phyloP scores from a whole-genome alignment of 2,888 invertebrate species.

The Drosophila paramelanica region DNA sequence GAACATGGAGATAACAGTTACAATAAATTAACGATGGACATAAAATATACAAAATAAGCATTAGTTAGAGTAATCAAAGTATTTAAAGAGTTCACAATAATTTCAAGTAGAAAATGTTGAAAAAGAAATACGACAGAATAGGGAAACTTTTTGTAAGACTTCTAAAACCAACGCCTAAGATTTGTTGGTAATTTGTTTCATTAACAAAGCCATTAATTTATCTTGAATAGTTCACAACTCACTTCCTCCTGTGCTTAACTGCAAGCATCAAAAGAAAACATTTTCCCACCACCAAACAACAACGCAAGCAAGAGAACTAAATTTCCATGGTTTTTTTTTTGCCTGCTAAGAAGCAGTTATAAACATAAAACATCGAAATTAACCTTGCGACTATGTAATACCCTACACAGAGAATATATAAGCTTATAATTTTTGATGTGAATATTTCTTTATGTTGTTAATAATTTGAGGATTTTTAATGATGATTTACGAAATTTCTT shows the following conservation, averaged over 20 bases:
- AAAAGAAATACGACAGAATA: not conserved
- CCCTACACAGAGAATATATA: conserved; percentile 10
- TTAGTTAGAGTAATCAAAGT: conserved; percentile 33
- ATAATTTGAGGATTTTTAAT: not conserved
- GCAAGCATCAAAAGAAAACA: conserved; percentile 60
- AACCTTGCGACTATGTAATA: conserved; percentile 26
- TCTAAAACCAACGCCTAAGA: conserved; percentile 17
- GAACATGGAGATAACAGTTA: conserved; percentile 51
- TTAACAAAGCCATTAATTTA: conserved; percentile 56
- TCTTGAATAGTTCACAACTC: conserved; percentile 32
- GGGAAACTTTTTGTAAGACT: not conserved
- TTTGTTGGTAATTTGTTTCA: conserved; percentile 57
- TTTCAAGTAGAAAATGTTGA: conserved; percentile 3
- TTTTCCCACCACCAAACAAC: conserved; percentile 65
- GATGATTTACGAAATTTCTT: not conserved
- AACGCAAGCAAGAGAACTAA: conserved; percentile 41
- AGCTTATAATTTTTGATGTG: not conserved
- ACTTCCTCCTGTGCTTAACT: conserved; percentile 12
- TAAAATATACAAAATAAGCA: conserved; percentile 50
- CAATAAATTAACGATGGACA: conserved; percentile 53
- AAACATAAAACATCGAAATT: not conserved
- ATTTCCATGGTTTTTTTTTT: conserved; percentile 37
- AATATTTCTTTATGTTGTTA: not conserved
- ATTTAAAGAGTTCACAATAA: conserved; percentile 17
- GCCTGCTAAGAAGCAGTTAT: conserved; percentile 25